These are phyloP conservation scores for Charaxes varanes DNA, from an alignment of 1,140 invertebrate species.

Conservation along the genomic window DNA sequence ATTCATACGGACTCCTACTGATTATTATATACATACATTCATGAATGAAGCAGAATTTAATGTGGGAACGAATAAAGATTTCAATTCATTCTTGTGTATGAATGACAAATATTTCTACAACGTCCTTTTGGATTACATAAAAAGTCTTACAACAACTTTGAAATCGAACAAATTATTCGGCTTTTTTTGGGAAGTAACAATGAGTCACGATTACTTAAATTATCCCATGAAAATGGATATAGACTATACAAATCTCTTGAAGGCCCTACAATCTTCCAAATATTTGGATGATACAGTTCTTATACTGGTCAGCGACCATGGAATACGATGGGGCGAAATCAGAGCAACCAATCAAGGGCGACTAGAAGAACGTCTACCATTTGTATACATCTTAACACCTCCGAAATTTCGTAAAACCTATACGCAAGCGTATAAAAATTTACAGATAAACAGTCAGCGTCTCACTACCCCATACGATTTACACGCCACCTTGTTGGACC, in stretches of 20 bases:
- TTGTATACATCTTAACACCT: slow-evolving; percentile 85
- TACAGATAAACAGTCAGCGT: slow-evolving; percentile 82
- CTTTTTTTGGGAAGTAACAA: slow-evolving; percentile 84
- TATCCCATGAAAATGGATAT: slow-evolving; percentile 79
- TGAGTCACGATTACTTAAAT: slow-evolving; percentile 84
- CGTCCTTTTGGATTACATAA: slow-evolving; percentile 75
- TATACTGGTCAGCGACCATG: slow-evolving; percentile 93
- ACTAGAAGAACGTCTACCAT: slow-evolving; percentile 91
- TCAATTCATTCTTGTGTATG: slow-evolving; percentile 76
- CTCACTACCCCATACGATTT: slow-evolving; percentile 88
- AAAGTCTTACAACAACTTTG: slow-evolving; percentile 75
- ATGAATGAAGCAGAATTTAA: slow-evolving; percentile 76
- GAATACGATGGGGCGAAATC: slow-evolving; percentile 86
- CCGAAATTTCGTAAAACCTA: slow-evolving; percentile 79
- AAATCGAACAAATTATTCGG: slow-evolving; percentile 75
- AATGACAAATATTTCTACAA: slow-evolving; percentile 75
- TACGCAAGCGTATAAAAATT: slow-evolving; percentile 76
- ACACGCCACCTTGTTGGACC: slow-evolving; percentile 77
- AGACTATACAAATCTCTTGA: slow-evolving; percentile 74
- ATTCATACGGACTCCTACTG: slow-evolving; percentile 84
- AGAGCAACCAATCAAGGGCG: slow-evolving; percentile 84
- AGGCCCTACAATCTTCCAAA: slow-evolving; percentile 71
- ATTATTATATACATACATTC: slow-evolving; percentile 87
- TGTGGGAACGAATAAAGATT: slow-evolving; percentile 70
- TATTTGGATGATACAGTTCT: slow-evolving; percentile 80